phyloP scores from a whole-genome alignment of 2,113 vertebrate species.

The Pelobates fuscus region DNA sequence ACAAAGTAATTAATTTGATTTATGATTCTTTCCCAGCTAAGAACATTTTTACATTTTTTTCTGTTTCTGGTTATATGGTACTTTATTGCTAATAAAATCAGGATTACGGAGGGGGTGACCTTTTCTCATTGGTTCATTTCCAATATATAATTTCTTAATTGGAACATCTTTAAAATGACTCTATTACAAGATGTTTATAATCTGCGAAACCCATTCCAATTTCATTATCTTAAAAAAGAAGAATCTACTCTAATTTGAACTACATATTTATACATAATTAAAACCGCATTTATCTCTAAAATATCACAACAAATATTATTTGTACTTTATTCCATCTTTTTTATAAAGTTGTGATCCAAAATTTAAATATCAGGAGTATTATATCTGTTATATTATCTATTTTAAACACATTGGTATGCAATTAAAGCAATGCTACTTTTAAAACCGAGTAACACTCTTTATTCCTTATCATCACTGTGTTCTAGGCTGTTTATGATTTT shows the following conservation, averaged over 20 bases:
- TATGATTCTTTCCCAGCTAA: conserved; percentile 34
- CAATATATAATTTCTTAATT: conserved; percentile 26
- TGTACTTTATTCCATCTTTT: too few species aligned
- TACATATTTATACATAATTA: not conserved
- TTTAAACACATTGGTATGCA: too few species aligned
- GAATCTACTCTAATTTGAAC: not conserved
- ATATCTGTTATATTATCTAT: too few species aligned
- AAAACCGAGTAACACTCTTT: too few species aligned
- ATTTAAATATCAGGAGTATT: too few species aligned
- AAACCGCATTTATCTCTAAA: not conserved
- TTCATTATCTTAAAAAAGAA: not conserved
- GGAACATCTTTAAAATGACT: conserved; percentile 4
- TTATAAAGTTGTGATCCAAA: too few species aligned
- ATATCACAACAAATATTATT: too few species aligned
- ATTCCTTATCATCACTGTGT: too few species aligned
- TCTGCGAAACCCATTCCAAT: not conserved
- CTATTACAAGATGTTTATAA: conserved; percentile 13
- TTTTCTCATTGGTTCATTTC: conserved; percentile 26
- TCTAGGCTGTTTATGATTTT: too few species aligned
- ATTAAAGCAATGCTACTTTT: too few species aligned
- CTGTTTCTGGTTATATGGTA: conserved; percentile 35
- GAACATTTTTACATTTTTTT: conserved; percentile 35
- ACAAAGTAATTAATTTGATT: conserved; percentile 36
- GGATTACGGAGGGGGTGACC: conserved; percentile 34
- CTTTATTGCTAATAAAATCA: conserved; percentile 35